Conservation (phyloP, 2,113 vertebrate genomes). For the Mohoua ochrocephala region DNA sequence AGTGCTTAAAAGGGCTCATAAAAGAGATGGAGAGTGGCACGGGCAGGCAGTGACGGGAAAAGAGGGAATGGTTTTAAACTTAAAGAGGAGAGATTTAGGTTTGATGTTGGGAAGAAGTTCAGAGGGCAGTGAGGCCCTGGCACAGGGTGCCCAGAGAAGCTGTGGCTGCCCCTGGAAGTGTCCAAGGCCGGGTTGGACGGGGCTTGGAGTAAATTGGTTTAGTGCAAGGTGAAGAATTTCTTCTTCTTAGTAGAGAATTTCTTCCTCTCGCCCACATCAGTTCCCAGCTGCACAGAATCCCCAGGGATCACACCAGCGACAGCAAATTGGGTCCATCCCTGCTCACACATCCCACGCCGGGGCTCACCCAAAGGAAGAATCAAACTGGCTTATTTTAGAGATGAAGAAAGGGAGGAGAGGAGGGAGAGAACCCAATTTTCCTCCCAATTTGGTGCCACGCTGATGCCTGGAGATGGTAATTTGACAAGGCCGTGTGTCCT, state of each 20-base stretch:
- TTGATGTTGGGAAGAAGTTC: background rate
- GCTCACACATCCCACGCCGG: background rate
- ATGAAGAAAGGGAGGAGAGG: background rate
- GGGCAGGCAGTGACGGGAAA: background rate
- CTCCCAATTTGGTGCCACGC: background rate
- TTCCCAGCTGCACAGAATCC: background rate
- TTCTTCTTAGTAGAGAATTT: background rate
- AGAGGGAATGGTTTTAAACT: background rate
- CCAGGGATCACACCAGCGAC: background rate
- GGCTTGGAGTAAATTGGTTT: background rate
- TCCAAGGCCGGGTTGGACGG: background rate
- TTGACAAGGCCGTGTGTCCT: conserved; percentile 46
- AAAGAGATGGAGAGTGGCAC: background rate
- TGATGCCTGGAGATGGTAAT: background rate
- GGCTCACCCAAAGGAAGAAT: background rate
- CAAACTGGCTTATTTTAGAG: background rate
- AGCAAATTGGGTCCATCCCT: background rate
- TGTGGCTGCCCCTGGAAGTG: background rate
- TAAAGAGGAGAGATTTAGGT: background rate
- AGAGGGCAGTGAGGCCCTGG: background rate
- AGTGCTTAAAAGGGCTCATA: rapidly evolving
- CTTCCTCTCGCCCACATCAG: background rate
- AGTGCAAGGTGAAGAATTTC: background rate
- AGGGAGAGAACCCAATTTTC: background rate
- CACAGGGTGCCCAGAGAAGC: background rate